Conservation (phyloP, 2,888 invertebrate species). For the Drosophila buzzatii region DNA sequence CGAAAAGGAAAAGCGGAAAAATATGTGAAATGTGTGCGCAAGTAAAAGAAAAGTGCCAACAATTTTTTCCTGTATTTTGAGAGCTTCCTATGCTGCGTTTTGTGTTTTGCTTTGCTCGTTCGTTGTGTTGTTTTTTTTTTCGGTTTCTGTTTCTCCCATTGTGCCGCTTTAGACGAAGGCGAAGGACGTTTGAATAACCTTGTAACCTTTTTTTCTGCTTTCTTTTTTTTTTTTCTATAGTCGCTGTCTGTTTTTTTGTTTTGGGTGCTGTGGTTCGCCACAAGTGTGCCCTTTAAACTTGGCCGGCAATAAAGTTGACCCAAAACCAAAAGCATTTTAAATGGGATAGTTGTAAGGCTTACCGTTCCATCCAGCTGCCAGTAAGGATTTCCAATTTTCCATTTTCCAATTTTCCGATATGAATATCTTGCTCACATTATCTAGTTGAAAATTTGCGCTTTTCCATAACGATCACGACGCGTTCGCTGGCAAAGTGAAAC, state of each 20-base stretch:
- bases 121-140: slow-evolving; percentile 46
- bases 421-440: background rate
- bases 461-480: slow-evolving; percentile 66
- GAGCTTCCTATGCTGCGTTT: slow-evolving; percentile 63
- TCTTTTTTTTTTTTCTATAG: slow-evolving; percentile 20
- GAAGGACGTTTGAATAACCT: slow-evolving; percentile 84
- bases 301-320: slow-evolving; percentile 36
- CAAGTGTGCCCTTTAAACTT: slow-evolving; percentile 69
- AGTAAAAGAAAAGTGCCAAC: slow-evolving; percentile 81
- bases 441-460: slow-evolving; percentile 19
- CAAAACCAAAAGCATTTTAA: slow-evolving; percentile 26
- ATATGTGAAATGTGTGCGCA: slow-evolving; percentile 73
- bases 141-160: slow-evolving; percentile 29
- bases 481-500: slow-evolving; percentile 67
- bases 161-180: slow-evolving; percentile 64
- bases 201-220: slow-evolving; percentile 74
- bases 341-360: slow-evolving; percentile 22
- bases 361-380: slow-evolving; percentile 16
- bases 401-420: background rate
- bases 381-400: slow-evolving; percentile 1
- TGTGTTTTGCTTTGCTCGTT: slow-evolving; percentile 73
- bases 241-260: slow-evolving; percentile 35
- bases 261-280: slow-evolving; percentile 55
- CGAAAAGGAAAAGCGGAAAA: slow-evolving; percentile 64
- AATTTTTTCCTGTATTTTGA: slow-evolving; percentile 47